A percentile compares a stretch with the other conserved stretches of the same genome.
Evolutionary conservation across 2,888 invertebrate genomes (phyloP).

Genomic region (Agrochola litura): DNA sequence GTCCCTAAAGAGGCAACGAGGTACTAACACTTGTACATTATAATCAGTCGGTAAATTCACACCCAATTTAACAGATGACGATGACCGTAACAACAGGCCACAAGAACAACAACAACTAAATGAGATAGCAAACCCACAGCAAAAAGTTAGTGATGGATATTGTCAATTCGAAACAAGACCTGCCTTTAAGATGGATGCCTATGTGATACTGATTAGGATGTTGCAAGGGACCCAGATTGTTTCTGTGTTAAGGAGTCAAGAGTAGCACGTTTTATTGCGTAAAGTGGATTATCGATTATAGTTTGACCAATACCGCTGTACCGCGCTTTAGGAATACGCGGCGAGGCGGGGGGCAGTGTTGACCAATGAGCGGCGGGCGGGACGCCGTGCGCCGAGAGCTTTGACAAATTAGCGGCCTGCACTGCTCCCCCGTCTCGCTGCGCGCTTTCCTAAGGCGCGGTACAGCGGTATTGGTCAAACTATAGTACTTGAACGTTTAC

Average conservation of each 20-base stretch:
- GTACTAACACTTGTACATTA: neutral
- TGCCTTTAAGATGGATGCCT: neutral
- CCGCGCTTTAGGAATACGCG: too few relatives aligned
- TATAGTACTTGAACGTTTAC: slow-evolving; percentile 9
- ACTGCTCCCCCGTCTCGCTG: too few relatives aligned
- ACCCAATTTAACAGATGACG: neutral
- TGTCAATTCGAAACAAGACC: slow-evolving; percentile 17
- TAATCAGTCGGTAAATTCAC: neutral
- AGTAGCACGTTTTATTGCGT: slow-evolving; percentile 45
- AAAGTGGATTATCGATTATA: slow-evolving; percentile 8
- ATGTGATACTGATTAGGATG: slow-evolving; percentile 24
- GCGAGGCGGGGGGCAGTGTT: too few relatives aligned
- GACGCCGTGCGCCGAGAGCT: too few relatives aligned
- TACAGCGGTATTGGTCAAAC: too few relatives aligned
- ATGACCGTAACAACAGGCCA: neutral
- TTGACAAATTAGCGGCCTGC: too few relatives aligned
- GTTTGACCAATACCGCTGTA: too few relatives aligned
- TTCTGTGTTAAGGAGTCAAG: slow-evolving; percentile 18
- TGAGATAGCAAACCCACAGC: neutral
- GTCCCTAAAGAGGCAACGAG: neutral
- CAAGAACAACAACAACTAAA: neutral
- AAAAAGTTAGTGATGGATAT: neutral
- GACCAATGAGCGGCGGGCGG: too few relatives aligned
- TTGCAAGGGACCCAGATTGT: slow-evolving; percentile 29
- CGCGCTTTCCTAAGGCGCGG: too few relatives aligned